A percentile compares a stretch with the other conserved stretches of the same genome.
Evolutionary conservation across 2,888 invertebrate genomes (phyloP).

Genomic region (Phalera bucephala): DNA sequence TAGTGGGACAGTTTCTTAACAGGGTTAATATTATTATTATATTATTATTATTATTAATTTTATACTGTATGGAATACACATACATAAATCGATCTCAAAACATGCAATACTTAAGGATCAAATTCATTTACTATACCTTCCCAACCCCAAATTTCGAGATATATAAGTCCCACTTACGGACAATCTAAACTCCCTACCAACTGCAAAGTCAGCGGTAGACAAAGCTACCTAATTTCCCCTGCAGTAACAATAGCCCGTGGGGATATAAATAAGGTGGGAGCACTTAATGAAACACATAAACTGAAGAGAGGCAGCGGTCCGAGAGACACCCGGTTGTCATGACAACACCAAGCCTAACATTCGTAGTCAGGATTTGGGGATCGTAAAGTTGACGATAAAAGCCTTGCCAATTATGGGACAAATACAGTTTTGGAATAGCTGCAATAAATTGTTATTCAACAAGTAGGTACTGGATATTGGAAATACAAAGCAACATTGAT

Average conservation of each 20-base stretch:
- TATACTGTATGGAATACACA: no score
- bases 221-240: conserved; percentile 67
- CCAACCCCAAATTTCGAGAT: conserved; percentile 12
- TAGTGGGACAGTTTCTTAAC: no score
- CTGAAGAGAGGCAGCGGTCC: conserved; percentile 60
- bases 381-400: conserved; percentile 9
- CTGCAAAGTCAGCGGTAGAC: conserved; percentile 67
- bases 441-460: no score
- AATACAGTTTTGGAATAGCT: not conserved
- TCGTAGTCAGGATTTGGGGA: conserved; percentile 11
- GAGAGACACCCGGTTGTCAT: conserved; percentile 55
- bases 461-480: no score
- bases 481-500: no score
- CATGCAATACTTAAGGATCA: no score
- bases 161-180: conserved; percentile 31
- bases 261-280: conserved; percentile 72
- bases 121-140: no score
- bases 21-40: no score
- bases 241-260: conserved; percentile 64
- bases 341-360: conserved; percentile 36
- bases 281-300: conserved; percentile 79
- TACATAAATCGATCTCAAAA: no score
- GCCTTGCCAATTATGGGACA: conserved; percentile 4
- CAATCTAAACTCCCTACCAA: conserved; percentile 26
- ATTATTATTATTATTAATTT: no score